Base-by-base conservation (phyloP, 2,113 vertebrate species). In the Amazona guildingii region DNA sequence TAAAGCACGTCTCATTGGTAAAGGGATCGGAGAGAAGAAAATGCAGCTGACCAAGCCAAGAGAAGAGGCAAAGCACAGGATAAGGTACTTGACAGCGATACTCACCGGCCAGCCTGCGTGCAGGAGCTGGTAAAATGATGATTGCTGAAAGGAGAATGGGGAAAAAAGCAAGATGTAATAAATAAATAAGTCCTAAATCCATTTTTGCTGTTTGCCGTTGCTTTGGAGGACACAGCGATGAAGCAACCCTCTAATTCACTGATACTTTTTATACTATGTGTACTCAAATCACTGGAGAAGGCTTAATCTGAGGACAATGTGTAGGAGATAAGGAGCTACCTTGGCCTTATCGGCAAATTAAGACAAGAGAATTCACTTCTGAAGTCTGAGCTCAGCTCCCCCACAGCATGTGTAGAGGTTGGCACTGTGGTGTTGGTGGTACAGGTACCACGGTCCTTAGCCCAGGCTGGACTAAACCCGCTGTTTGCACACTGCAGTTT, bases 21-120 rank as follows among this genome's bases (percentile, higher is more conserved):
- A 25, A 39, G 39, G 8, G 51, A 14, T 67, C 5, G 31, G 51
- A 64, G 69, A 27, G 52, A 37, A 13, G 17, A 80, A 43, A 86
- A 29, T 2, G 27, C 81, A 29, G 17, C 33, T 61, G 80, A 35
- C 28, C 46, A 73, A 78, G 6, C 8, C 0, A 3, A 80, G 37
- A 23, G 5, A 54, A 63, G 74, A 31, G 7, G 4, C 2, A 1
- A 1, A 64, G 3, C 33, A 6, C 13, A 14, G 52, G n/a, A 25
- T 35, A 23, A 67, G 27, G 1, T 24, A 27, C 23, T 17, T 2
- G 17, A 12, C 7, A 66, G 63, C 0, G 0, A 54, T 97, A 99
- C 99, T 99, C 98, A 99, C 99, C 97, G 99, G 99, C 99, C 99
- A 99, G 78, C 98, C 98, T 1, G 98, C 92, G 0, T 88, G 93